Evolutionary conservation across 2,888 invertebrate genomes (phyloP).

Genomic region (Orthosia gothica): DNA sequence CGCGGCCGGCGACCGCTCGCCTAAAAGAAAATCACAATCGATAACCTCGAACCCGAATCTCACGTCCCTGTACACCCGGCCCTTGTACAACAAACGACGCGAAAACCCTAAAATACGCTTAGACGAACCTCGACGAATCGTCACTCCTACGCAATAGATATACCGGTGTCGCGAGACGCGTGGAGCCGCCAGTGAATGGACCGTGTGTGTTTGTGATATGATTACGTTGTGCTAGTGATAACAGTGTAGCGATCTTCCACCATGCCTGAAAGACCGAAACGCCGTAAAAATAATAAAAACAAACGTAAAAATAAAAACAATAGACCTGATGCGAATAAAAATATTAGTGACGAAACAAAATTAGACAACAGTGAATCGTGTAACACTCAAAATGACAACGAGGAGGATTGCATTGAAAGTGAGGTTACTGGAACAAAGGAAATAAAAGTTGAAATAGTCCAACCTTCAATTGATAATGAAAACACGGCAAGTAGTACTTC

Average conservation of each 20-base stretch:
- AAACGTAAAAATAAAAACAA: constrained; percentile 87
- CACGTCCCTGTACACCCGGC: constrained; percentile 76
- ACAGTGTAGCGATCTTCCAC: constrained; percentile 80
- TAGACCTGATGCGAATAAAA: constrained; percentile 75
- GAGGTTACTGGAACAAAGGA: constrained; percentile 36
- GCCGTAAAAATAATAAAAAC: constrained; percentile 88
- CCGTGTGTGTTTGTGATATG: constrained; percentile 82
- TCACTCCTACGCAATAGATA: constrained; percentile 84
- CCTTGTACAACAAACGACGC: constrained; percentile 80
- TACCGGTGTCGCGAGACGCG: constrained; percentile 81
- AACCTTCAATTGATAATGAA: constrained; percentile 22
- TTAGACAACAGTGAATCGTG: constrained; percentile 69
- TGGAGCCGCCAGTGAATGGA: constrained; percentile 76
- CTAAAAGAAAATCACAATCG: constrained; percentile 83
- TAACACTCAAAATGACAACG: constrained; percentile 64
- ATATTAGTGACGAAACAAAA: constrained; percentile 72
- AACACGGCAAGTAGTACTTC: constrained; percentile 50
- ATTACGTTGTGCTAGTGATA: constrained; percentile 85
- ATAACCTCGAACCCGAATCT: constrained; percentile 79
- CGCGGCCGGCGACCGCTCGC: constrained; percentile 86
- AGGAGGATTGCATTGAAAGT: constrained; percentile 30
- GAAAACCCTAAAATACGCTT: constrained; percentile 77
- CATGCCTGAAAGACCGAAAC: constrained; percentile 88
- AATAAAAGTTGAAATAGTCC: constrained; percentile 40
- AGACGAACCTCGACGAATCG: constrained; percentile 73